phyloP scores from a whole-genome alignment of 2,797 vertebrate genomes.

The Vespertilio murinus region DNA sequence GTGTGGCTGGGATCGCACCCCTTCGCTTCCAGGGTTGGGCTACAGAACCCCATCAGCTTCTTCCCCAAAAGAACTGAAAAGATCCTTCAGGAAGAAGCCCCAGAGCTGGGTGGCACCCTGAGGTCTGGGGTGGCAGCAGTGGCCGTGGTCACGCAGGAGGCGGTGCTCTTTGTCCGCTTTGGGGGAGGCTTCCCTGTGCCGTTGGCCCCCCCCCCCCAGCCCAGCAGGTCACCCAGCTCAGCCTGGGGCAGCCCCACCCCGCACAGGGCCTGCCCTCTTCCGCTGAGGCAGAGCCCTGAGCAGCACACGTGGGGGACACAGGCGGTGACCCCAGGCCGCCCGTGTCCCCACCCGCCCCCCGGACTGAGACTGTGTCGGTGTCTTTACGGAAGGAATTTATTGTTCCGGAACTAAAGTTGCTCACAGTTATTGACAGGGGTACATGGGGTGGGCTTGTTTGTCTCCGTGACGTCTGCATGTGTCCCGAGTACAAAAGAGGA shows the following conservation, averaged over 20 bases:
- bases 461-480: slow-evolving; percentile 85
- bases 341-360: not conserved
- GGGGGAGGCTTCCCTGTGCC: rapidly evolving
- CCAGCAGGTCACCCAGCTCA: rapidly evolving
- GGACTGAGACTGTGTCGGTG: slow-evolving; percentile 81
- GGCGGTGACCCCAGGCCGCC: not conserved
- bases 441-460: slow-evolving; percentile 90
- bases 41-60: rapidly evolving
- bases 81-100: not conserved
- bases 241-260: not conserved
- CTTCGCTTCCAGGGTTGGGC: rapidly evolving
- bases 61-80: not conserved
- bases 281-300: not conserved
- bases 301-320: rapidly evolving
- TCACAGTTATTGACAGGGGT: slow-evolving; percentile 97
- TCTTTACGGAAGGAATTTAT: slow-evolving; percentile 95
- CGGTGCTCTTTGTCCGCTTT: rapidly evolving
- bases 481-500: slow-evolving; percentile 92
- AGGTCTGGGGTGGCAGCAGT: too few species aligned
- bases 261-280: not conserved
- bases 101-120: not conserved
- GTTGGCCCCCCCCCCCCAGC: not conserved
- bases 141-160: not conserved
- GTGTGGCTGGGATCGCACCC: rapidly evolving
- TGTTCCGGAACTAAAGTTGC: slow-evolving; percentile 95